These are phyloP conservation scores for Neogale vison DNA, from an alignment of 2,113 vertebrate genomes.

Conservation along the genomic window DNA sequence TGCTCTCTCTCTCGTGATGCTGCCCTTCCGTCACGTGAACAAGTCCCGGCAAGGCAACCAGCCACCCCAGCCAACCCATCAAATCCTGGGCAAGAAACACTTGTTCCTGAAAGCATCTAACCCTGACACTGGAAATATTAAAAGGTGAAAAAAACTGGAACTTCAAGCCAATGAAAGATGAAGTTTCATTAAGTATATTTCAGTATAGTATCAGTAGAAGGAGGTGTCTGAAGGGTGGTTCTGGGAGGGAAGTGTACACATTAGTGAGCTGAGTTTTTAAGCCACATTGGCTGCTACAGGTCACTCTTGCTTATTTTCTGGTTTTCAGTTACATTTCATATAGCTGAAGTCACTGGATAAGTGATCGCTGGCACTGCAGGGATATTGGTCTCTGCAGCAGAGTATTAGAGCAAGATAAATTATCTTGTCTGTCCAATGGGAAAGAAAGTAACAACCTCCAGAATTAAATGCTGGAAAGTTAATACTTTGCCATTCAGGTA, in stretches of 20 bases:
- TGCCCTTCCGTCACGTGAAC: neutral
- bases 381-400: neutral
- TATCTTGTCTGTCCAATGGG: neutral
- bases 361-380: neutral
- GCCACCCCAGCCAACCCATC: neutral
- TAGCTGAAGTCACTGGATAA: neutral
- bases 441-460: slow-evolving; percentile 39
- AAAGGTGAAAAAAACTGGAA: neutral
- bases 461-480: neutral
- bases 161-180: neutral
- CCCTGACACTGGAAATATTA: neutral
- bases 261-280: neutral
- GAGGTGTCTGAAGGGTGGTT: neutral
- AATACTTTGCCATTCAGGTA: neutral
- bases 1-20: neutral
- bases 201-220: neutral
- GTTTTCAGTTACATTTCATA: slow-evolving; percentile 31
- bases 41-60: neutral
- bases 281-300: neutral
- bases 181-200: neutral
- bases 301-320: slow-evolving; percentile 33
- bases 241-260: neutral
- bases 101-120: neutral
- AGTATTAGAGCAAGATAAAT: slow-evolving; percentile 22
- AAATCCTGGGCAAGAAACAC: neutral